These are phyloP conservation scores for Ericerus pela DNA, from an alignment of 1,140 invertebrate species.

Conservation along the genomic window DNA sequence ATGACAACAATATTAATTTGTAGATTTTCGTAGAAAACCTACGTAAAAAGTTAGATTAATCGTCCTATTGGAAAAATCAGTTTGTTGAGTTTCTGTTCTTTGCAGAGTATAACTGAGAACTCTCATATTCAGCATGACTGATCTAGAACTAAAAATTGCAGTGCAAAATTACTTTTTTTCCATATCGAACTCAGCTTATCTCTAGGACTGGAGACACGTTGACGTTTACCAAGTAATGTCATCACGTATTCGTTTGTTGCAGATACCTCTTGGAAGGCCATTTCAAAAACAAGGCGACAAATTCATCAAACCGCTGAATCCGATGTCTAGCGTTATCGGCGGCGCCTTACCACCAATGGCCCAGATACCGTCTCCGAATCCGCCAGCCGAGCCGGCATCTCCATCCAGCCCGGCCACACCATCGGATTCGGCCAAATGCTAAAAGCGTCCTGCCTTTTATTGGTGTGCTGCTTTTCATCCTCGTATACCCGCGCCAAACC, in stretches of 20 bases:
- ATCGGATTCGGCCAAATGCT: conserved; percentile 16
- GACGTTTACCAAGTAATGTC: not conserved
- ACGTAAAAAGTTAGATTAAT: no score
- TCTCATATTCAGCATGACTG: no score
- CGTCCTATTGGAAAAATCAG: no score
- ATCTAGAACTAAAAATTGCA: no score
- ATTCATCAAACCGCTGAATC: conserved; percentile 11
- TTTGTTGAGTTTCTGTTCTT: no score
- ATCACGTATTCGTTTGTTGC: not conserved
- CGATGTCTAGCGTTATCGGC: not conserved
- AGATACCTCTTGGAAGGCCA: conserved; percentile 14
- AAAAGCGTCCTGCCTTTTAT: no score
- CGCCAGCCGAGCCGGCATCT: conserved; percentile 5
- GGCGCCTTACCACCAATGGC: conserved; percentile 13
- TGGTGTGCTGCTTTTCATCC: no score
- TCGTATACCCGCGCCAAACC: no score
- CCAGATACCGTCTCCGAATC: conserved; percentile 16
- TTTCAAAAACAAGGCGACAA: conserved; percentile 15
- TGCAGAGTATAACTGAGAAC: no score
- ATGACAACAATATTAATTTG: no score
- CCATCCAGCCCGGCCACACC: conserved; percentile 14
- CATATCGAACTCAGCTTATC: not conserved
- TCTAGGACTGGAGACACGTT: not conserved
- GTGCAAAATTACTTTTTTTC: not conserved
- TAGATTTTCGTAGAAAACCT: no score